These are phyloP conservation scores for Acleris literana DNA, from an alignment of 2,888 invertebrate genomes.

Conservation along the genomic window DNA sequence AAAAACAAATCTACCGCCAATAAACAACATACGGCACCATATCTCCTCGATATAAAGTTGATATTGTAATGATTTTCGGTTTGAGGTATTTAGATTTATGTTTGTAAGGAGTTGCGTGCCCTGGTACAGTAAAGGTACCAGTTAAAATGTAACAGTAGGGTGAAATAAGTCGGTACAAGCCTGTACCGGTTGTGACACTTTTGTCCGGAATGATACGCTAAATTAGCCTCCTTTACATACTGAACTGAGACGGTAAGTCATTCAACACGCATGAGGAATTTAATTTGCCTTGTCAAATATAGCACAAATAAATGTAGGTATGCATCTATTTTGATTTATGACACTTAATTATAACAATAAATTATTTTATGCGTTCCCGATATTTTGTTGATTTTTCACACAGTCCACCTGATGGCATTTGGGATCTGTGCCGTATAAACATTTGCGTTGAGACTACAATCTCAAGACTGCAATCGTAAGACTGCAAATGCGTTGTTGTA, in stretches of 20 bases:
- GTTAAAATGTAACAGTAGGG: conserved; percentile 45
- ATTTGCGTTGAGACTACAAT: too few relatives aligned
- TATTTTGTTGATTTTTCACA: too few relatives aligned
- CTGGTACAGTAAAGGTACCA: conserved; percentile 46
- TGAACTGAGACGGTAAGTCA: conserved; percentile 33
- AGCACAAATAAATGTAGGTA: too few relatives aligned
- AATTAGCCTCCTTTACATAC: conserved; percentile 32
- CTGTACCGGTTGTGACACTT: conserved; percentile 57
- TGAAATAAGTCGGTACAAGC: conserved; percentile 46
- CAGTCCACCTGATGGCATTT: too few relatives aligned
- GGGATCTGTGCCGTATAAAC: too few relatives aligned
- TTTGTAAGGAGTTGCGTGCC: conserved; percentile 47
- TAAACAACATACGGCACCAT: neutral
- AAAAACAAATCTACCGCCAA: neutral
- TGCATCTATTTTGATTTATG: too few relatives aligned
- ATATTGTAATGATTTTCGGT: conserved; percentile 14
- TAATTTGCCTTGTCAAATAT: conserved; percentile 6
- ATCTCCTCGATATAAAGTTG: neutral
- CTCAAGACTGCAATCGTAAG: too few relatives aligned
- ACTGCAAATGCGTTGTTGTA: too few relatives aligned
- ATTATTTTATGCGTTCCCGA: too few relatives aligned
- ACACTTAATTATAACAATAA: too few relatives aligned
- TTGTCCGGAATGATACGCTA: conserved; percentile 38
- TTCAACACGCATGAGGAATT: conserved; percentile 28
- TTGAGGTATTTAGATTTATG: conserved; percentile 20